Evolutionary conservation across 2,888 invertebrate genomes (phyloP), one percentile per base, ranked within the genome.

Genomic region (Neoitamus cyanurus): DNA sequence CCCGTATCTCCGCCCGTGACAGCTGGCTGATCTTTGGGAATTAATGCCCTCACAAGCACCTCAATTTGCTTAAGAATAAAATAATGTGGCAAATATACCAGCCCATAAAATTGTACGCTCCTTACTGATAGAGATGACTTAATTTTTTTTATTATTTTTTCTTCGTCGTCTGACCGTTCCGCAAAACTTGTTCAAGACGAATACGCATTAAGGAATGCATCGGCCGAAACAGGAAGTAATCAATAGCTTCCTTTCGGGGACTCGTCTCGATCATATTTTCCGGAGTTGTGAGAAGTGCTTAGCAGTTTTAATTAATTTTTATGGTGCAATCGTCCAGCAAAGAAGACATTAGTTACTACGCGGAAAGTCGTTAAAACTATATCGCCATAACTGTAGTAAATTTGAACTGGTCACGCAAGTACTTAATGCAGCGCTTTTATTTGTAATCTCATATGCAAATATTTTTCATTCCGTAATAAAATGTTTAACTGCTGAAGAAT

Each of bases 1-100:
- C 15, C 75, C 75, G 75, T 75, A 75, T 9, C 42, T 75, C 75
- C 75, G 75, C 42, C 13, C 75, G 75, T 75, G 42, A 75, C 75
- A 75, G 75, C 42, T 75, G 75, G 75, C 75, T 75, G 75, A 75
- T 42, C 34, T 20, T 37, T 11, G 25, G 7, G 28, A 75, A 46
- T 46, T 75, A 42, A 75, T 58, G 58, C 20, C 20, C 58, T 20
- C 25, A 20, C 58, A 1, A 58, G 58, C 25, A 25, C 58, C 9
- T 48, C 48, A 48, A 58, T 25, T 58, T 58, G 20, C 25, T 58
- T 58, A 58, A 20, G 58, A 58, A 48, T 48, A 20, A 58, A 58
- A 25, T 58, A 58, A 58, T 58, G 25, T 20, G 4, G 58, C 25
- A 58, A 20, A 58, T 58, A 58, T 2, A 20, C 25, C 20, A 7